These are phyloP conservation scores for Dasyurus viverrinus DNA, from an alignment of 2,113 vertebrate species.

Conservation along the genomic window DNA sequence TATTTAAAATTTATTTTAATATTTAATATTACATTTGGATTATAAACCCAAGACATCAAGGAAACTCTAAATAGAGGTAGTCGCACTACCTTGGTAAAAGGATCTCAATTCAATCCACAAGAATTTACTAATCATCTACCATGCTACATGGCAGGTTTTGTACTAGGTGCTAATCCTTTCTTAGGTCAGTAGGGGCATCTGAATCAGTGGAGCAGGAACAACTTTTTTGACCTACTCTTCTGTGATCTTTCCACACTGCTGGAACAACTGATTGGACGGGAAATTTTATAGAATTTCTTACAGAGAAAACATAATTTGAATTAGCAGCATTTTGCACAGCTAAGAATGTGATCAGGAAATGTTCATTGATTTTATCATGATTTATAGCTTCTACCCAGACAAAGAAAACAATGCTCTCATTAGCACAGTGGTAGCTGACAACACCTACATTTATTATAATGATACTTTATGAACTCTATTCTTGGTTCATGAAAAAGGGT, in stretches of 20 bases:
- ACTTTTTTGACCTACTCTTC: not conserved
- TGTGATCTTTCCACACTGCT: not conserved
- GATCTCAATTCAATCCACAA: not conserved
- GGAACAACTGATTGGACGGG: slow-evolving; percentile 1
- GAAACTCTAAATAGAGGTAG: slow-evolving; percentile 4
- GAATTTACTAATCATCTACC: not conserved
- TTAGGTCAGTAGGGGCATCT: not conserved
- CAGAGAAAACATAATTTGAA: slow-evolving; percentile 26
- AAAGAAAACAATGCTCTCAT: not conserved
- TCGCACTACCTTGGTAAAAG: slow-evolving; percentile 15
- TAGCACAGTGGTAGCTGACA: not conserved
- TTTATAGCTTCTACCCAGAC: slow-evolving; percentile 18
- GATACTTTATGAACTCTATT: slow-evolving; percentile 21
- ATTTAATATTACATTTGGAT: slow-evolving; percentile 11
- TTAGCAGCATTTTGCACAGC: not conserved
- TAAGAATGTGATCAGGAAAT: slow-evolving; percentile 3
- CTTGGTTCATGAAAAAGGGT: slow-evolving; percentile 6
- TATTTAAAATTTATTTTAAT: slow-evolving; percentile 20
- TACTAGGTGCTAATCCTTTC: not conserved
- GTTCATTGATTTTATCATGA: not conserved
- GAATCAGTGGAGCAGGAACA: not conserved
- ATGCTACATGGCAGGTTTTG: not conserved
- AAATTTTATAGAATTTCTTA: slow-evolving; percentile 27
- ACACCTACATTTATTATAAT: not conserved
- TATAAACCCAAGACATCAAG: slow-evolving; percentile 31